Conservation (phyloP, 1,140 invertebrate species). For the Diplogasteroides magnus region DNA sequence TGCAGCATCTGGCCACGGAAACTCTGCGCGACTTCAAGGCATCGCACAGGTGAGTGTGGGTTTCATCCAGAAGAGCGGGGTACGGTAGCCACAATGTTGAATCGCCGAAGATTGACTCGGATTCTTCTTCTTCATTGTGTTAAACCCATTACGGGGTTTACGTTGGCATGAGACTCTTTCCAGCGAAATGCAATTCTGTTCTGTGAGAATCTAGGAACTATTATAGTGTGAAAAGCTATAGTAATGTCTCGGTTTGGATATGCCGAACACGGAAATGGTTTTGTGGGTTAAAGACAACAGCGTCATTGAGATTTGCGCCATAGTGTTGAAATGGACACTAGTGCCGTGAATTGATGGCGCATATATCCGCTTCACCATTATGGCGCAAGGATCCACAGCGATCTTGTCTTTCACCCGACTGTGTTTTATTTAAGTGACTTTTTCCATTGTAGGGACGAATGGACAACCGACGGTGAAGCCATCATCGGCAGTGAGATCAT, state of each 20-base stretch:
- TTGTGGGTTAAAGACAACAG: not conserved
- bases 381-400: no score
- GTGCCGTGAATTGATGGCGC: not conserved
- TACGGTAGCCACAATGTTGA: no score
- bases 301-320: not conserved
- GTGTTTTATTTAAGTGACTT: no score
- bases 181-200: not conserved
- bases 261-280: not conserved
- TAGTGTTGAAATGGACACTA: not conserved
- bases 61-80: not conserved
- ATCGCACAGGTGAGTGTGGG: not conserved
- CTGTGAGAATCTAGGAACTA: no score
- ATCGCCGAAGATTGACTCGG: no score
- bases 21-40: conserved; percentile 11
- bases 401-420: no score
- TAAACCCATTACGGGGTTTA: no score
- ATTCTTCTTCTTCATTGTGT: no score
- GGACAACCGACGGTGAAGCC: not conserved
- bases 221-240: no score
- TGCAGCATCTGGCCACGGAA: conserved; percentile 6
- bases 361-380: no score
- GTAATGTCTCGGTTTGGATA: no score
- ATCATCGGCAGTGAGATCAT: conserved; percentile 1
- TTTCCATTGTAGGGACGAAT: not conserved
- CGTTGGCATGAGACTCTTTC: not conserved